Percentiles rank a stretch among this genome's conserved stretches.
phyloP scores from a whole-genome alignment of 2,888 invertebrate species.

The Atrina japonica region DNA sequence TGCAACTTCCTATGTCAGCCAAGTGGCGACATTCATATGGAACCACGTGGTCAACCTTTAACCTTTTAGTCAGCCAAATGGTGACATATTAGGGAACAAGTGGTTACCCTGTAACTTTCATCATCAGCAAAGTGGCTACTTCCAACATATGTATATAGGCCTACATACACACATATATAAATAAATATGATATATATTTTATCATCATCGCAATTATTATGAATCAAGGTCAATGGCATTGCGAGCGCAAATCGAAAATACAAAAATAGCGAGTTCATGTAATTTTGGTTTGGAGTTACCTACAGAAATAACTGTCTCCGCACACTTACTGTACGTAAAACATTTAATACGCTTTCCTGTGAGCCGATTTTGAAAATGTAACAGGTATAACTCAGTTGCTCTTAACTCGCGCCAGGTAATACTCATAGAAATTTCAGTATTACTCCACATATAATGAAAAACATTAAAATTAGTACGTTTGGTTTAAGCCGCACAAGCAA shows the following conservation, averaged over 20 bases:
- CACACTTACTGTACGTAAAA: no score
- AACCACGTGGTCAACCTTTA: background rate
- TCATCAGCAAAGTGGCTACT: no score
- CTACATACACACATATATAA: no score
- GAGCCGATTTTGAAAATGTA: no score
- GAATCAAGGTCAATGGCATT: slow-evolving; percentile 9
- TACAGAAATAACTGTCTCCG: background rate
- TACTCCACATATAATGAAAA: no score
- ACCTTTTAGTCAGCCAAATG: no score
- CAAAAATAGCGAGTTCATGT: slow-evolving; percentile 11
- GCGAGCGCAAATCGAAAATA: slow-evolving; percentile 13
- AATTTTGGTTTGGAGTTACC: slow-evolving; percentile 6
- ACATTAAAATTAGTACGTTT: no score
- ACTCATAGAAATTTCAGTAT: no score
- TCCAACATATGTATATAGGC: background rate
- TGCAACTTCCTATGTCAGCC: background rate
- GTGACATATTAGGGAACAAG: no score
- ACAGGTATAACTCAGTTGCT: no score
- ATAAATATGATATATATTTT: background rate
- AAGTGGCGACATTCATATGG: background rate
- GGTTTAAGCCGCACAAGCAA: slow-evolving; percentile 2
- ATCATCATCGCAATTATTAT: slow-evolving; percentile 8
- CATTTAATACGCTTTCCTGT: no score
- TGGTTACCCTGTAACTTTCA: slow-evolving; percentile 5
- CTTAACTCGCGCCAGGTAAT: no score